Evolutionary conservation across 2,888 invertebrate genomes (phyloP).

Genomic region (Lymantria dispar): DNA sequence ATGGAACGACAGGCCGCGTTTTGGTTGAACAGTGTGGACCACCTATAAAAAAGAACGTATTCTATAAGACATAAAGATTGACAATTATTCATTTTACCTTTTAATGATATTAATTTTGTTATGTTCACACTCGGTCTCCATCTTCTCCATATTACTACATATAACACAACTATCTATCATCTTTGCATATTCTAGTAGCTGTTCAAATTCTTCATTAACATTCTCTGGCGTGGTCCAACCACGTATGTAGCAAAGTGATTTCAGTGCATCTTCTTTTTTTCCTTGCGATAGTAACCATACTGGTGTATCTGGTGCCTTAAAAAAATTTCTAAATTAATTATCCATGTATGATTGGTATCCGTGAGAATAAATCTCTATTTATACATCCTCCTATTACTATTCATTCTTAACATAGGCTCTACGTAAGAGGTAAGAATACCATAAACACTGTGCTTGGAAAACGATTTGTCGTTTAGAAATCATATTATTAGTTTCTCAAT

Average conservation of each 20-base stretch:
- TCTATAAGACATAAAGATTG: neutral
- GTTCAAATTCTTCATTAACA: conserved; percentile 71
- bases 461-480: too few species aligned
- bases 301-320: conserved; percentile 81
- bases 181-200: conserved; percentile 62
- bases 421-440: too few species aligned
- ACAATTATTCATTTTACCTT: conserved; percentile 38
- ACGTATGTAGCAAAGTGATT: conserved; percentile 77
- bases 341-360: too few species aligned
- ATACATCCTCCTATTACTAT: too few species aligned
- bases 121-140: conserved; percentile 50
- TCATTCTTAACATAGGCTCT: too few species aligned
- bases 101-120: conserved; percentile 52
- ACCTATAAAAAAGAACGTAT: too few species aligned
- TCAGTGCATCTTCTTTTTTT: conserved; percentile 73
- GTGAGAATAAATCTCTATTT: too few species aligned
- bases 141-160: conserved; percentile 40
- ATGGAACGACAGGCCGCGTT: too few species aligned
- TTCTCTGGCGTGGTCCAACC: conserved; percentile 77
- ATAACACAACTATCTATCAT: conserved; percentile 59
- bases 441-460: too few species aligned
- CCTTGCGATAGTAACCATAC: conserved; percentile 79
- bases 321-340: neutral
- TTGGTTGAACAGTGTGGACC: too few species aligned
- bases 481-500: too few species aligned